These are phyloP conservation scores for Epicampocera succincta DNA, from an alignment of 2,888 invertebrate genomes.

Conservation along the genomic window DNA sequence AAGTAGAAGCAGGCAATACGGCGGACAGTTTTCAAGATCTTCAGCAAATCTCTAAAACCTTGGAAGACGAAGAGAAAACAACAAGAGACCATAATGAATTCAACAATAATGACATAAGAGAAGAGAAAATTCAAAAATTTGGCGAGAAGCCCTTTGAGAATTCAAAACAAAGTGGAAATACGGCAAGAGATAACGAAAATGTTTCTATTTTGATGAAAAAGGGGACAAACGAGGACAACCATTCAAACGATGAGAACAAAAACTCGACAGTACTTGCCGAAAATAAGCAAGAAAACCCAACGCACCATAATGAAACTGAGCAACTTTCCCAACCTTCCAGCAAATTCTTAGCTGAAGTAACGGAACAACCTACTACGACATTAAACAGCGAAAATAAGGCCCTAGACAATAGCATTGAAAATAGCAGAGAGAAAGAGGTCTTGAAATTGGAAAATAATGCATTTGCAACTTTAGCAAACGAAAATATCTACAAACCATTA, in stretches of 20 bases:
- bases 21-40: neutral
- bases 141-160: neutral
- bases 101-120: slow-evolving; percentile 36
- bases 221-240: neutral
- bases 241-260: neutral
- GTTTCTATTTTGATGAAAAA: neutral
- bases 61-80: neutral
- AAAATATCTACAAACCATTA: neutral
- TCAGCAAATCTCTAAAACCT: neutral
- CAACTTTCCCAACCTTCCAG: too few species aligned
- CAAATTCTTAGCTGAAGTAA: too few species aligned
- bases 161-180: neutral
- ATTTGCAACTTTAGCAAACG: neutral
- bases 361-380: neutral
- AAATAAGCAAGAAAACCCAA: neutral
- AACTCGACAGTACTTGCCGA: neutral
- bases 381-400: neutral
- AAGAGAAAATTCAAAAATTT: slow-evolving; percentile 9
- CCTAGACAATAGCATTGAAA: slow-evolving; percentile 25
- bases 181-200: neutral
- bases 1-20: neutral
- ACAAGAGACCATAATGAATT: slow-evolving; percentile 17
- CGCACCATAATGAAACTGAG: too few species aligned
- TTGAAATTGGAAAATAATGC: neutral
- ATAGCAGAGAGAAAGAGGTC: neutral